Evolutionary conservation across 2,113 vertebrate genomes (phyloP).

Genomic region (Siniperca knerii): DNA sequence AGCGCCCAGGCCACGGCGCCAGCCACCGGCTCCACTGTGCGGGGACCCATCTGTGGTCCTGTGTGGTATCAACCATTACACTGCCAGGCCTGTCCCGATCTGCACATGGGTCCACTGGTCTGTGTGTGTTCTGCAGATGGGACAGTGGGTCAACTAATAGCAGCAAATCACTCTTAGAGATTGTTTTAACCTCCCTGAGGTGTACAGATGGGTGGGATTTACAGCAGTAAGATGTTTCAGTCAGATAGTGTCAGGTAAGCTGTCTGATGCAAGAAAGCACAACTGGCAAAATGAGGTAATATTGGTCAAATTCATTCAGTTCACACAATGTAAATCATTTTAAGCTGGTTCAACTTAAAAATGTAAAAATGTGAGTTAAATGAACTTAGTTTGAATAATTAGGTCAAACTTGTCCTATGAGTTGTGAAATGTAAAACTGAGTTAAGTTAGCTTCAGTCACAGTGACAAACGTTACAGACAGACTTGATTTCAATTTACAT

Average conservation of each 20-base stretch:
- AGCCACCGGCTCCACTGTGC: conserved; percentile 62
- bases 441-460: not conserved
- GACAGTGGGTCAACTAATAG: conserved; percentile 46
- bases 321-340: not conserved
- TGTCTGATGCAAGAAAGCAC: not conserved
- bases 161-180: conserved; percentile 31
- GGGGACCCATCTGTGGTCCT: conserved; percentile 77
- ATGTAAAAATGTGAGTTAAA: not conserved
- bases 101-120: conserved; percentile 57
- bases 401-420: not conserved
- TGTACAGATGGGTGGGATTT: conserved; percentile 9
- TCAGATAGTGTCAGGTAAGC: not conserved
- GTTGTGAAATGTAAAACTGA: not conserved
- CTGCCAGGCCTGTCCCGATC: conserved; percentile 55
- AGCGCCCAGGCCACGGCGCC: conserved; percentile 57
- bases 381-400: not conserved
- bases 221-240: not conserved
- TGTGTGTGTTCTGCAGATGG: conserved; percentile 69
- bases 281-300: not conserved
- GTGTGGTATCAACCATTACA: conserved; percentile 65
- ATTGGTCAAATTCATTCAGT: not conserved
- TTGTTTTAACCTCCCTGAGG: conserved; percentile 22
- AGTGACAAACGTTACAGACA: not conserved
- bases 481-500: not conserved
- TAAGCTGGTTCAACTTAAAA: not conserved